Conservation (phyloP, 1,140 invertebrate genomes). For the Caenorhabditis tropicalis region DNA sequence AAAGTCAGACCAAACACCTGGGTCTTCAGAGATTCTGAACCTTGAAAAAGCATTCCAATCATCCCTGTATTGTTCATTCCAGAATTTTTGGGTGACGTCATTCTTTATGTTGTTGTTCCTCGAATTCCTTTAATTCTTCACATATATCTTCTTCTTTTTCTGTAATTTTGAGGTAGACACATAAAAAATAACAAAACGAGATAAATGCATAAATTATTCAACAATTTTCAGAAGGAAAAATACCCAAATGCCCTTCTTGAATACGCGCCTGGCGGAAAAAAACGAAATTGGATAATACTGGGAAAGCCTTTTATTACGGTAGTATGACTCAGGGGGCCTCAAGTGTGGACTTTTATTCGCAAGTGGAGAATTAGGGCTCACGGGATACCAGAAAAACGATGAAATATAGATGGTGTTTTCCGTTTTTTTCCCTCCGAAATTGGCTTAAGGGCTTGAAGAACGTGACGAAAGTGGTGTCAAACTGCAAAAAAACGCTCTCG, state of each 20-base stretch:
- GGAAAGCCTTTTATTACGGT: neutral
- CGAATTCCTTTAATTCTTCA: neutral
- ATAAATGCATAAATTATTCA: constrained; percentile 17
- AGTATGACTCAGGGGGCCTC: neutral
- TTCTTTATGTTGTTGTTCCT: too few species aligned
- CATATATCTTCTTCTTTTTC: neutral
- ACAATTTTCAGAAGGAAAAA: neutral
- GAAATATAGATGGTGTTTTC: constrained; percentile 29
- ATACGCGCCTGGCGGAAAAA: neutral
- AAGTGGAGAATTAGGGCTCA: constrained; percentile 21
- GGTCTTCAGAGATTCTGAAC: neutral
- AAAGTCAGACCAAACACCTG: constrained; percentile 1
- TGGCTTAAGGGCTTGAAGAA: neutral
- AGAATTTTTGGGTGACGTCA: too few species aligned
- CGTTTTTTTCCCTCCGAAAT: neutral
- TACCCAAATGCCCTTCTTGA: neutral
- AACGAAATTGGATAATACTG: neutral
- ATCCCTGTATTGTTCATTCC: too few species aligned
- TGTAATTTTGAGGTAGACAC: neutral
- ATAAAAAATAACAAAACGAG: neutral
- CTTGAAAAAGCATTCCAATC: neutral
- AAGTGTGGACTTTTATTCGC: neutral
- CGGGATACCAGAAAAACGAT: neutral
- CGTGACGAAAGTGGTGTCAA: neutral
- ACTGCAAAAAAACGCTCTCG: neutral